phyloP scores from a whole-genome alignment of 2,113 vertebrate species.

The Pelmatolapia mariae region DNA sequence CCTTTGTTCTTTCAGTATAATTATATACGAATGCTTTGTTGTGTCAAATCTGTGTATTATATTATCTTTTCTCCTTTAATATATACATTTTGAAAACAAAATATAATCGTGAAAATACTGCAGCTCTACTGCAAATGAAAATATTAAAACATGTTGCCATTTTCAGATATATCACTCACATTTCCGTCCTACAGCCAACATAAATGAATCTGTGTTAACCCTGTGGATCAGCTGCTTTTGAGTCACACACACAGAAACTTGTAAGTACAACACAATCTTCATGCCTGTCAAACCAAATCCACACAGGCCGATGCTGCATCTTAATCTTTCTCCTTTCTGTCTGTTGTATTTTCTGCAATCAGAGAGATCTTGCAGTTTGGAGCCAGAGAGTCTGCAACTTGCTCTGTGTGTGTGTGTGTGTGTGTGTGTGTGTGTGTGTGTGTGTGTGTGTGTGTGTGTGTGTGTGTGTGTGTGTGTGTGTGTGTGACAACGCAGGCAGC shows the following conservation, averaged over 20 bases:
- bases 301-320: constrained; percentile 18
- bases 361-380: constrained; percentile 54
- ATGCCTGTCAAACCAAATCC: constrained; percentile 58
- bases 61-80: background rate
- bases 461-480: background rate
- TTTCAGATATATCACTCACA: background rate
- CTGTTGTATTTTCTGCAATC: constrained; percentile 61
- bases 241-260: background rate
- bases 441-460: background rate
- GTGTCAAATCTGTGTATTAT: background rate
- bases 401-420: constrained; percentile 2
- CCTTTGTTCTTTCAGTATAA: background rate
- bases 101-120: background rate
- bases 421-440: no score
- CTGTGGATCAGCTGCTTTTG: background rate
- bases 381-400: constrained; percentile 66
- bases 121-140: background rate
- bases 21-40: background rate
- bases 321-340: constrained; percentile 56
- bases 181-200: rapidly evolving
- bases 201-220: background rate
- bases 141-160: background rate
- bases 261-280: constrained; percentile 48
- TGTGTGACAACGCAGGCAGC: constrained; percentile 6
- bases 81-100: background rate